A percentile compares a stretch with the other conserved stretches of the same genome.
These are phyloP conservation scores for Selene dorsalis DNA, from an alignment of 2,797 vertebrate genomes.

Conservation along the genomic window DNA sequence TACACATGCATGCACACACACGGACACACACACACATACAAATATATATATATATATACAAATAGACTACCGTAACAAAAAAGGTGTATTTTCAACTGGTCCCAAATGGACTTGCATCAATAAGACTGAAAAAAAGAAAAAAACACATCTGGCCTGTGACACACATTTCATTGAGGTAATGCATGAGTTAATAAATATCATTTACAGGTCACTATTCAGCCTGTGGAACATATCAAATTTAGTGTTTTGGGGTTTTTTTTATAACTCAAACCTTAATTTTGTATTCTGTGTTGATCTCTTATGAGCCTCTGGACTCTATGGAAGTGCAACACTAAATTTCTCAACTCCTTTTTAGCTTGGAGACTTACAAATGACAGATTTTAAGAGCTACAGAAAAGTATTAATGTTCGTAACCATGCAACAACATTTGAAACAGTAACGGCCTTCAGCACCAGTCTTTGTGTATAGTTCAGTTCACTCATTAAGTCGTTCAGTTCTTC, in stretches of 20 bases:
- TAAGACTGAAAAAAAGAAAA: neutral
- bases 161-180: neutral
- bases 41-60: neutral
- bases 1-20: conserved; percentile 2
- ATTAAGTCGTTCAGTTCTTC: neutral
- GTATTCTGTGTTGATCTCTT: neutral
- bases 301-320: no score
- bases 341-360: no score
- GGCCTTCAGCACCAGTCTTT: no score
- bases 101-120: neutral
- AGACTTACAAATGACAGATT: no score
- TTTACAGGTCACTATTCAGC: neutral
- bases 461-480: no score
- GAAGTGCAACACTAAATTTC: no score
- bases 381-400: no score
- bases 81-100: neutral
- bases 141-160: neutral
- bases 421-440: no score
- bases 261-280: neutral
- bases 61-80: conserved; percentile 3
- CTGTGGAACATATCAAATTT: neutral
- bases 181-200: neutral
- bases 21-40: conserved; percentile 17
- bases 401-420: no score
- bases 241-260: neutral